phyloP scores from a whole-genome alignment of 2,797 vertebrate genomes.

The Hypotaenidia philippensis region DNA sequence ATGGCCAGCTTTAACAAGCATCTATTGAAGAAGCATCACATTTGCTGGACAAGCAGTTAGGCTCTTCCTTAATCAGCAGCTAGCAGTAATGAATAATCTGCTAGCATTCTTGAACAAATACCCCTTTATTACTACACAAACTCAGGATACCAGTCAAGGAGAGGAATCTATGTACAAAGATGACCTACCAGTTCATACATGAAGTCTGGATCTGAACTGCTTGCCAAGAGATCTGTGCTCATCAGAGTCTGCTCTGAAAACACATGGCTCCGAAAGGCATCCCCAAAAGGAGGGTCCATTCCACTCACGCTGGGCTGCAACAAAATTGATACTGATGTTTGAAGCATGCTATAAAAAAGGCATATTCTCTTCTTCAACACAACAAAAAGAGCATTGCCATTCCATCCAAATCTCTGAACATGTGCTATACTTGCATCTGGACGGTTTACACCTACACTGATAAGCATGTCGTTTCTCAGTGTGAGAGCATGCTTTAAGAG shows the following conservation, averaged over 20 bases:
- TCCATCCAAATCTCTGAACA: not conserved
- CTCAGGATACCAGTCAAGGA: not conserved
- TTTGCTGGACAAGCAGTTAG: not conserved
- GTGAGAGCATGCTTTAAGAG: not conserved
- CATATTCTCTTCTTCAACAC: not conserved
- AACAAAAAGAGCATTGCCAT: not conserved
- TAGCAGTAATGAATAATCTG: not conserved
- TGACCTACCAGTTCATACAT: slow-evolving; percentile 97
- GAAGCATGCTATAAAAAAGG: not conserved
- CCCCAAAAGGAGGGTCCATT: slow-evolving; percentile 99
- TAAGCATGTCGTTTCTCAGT: not conserved
- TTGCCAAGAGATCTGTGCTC: slow-evolving; percentile 96
- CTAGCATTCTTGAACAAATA: not conserved
- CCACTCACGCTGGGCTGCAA: slow-evolving; percentile 94
- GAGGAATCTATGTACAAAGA: not conserved
- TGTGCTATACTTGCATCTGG: not conserved
- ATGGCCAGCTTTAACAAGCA: not conserved
- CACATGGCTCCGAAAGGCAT: slow-evolving; percentile 96
- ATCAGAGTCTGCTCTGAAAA: slow-evolving; percentile 98
- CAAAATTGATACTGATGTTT: not conserved
- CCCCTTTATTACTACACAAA: not conserved
- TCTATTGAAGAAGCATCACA: not conserved
- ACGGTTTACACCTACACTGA: not conserved
- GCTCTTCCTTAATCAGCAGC: not conserved
- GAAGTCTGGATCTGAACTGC: slow-evolving; percentile 97